Percentiles rank a stretch among this genome's conserved stretches.
Conservation (phyloP, 1,140 invertebrate species). For the Papilio machaon region DNA sequence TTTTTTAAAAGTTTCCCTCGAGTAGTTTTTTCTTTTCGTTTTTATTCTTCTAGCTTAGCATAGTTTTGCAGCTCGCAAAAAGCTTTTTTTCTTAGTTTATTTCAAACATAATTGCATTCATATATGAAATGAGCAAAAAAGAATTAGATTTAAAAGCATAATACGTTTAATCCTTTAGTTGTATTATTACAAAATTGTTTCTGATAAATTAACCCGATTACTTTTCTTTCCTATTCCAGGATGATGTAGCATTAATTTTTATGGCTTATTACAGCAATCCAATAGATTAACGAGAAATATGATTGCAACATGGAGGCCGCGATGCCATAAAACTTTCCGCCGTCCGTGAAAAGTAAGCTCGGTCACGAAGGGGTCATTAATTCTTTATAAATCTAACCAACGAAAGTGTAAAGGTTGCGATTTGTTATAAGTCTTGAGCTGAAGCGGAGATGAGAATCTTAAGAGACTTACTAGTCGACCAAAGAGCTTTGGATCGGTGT, state of each 20-base stretch:
- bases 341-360: constrained; percentile 67
- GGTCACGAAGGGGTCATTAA: constrained; percentile 77
- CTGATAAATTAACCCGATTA: neutral
- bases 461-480: neutral
- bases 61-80: neutral
- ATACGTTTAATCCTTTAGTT: neutral
- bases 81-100: neutral
- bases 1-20: constrained; percentile 40
- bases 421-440: constrained; percentile 22
- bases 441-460: neutral
- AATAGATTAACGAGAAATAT: constrained; percentile 59
- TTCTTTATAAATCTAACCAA: constrained; percentile 63
- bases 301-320: constrained; percentile 51
- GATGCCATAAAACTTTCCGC: constrained; percentile 72
- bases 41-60: constrained; percentile 22
- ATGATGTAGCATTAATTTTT: constrained; percentile 52
- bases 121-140: neutral
- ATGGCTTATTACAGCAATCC: constrained; percentile 40
- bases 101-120: neutral
- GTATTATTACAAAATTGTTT: neutral
- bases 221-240: constrained; percentile 40
- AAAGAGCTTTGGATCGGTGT: neutral
- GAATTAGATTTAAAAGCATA: neutral
- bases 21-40: constrained; percentile 15
- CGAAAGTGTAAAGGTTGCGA: constrained; percentile 46